A percentile compares a stretch with the other conserved stretches of the same genome.
These are phyloP conservation scores for Brachyalestes nurse DNA, from an alignment of 2,797 vertebrate species.

Conservation along the genomic window DNA sequence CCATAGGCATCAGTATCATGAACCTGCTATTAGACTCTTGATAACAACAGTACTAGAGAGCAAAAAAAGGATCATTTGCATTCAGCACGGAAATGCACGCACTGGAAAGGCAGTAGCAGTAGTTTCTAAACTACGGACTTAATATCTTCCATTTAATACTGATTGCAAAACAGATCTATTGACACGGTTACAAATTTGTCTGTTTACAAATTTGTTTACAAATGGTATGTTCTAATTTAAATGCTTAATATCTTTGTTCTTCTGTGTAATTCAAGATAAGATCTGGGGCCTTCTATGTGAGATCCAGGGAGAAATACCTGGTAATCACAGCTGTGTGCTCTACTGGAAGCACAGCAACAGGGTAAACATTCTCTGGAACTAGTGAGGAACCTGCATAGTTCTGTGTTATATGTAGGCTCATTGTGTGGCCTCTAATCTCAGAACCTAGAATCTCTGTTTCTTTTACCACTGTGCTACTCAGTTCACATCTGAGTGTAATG, in stretches of 20 bases:
- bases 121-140: neutral
- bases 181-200: too few species aligned
- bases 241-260: neutral
- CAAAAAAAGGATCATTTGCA: conserved; percentile 3
- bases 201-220: neutral
- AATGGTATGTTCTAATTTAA: neutral
- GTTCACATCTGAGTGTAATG: too few species aligned
- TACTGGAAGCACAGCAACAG: neutral
- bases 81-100: neutral
- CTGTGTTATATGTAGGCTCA: neutral
- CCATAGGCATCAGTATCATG: neutral
- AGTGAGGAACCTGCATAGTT: conserved; percentile 7
- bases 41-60: neutral
- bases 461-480: neutral
- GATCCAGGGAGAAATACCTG: neutral
- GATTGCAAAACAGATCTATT: neutral
- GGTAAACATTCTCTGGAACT: conserved; percentile 27
- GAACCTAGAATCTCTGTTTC: neutral
- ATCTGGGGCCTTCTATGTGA: neutral
- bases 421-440: neutral
- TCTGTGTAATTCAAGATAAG: neutral
- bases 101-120: neutral
- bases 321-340: conserved; percentile 2
- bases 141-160: neutral
- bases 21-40: neutral